Conservation (phyloP, 2,113 vertebrate genomes). For the Gambusia holbrooki region DNA sequence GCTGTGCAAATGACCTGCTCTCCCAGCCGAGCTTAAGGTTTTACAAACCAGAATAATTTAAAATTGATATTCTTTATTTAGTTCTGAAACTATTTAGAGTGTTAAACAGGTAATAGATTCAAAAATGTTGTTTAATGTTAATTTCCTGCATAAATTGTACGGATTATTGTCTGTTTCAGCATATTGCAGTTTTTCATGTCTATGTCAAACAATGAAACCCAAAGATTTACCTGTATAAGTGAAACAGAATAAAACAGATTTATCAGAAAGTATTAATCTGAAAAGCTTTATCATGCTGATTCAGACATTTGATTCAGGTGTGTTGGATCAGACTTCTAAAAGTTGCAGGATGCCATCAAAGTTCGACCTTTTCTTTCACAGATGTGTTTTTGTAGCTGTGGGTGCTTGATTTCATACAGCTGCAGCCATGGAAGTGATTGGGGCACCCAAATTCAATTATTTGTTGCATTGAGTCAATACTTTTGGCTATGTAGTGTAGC, state of each 20-base stretch:
- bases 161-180: not conserved
- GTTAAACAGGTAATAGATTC: not conserved
- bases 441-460: not conserved
- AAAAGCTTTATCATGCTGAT: not conserved
- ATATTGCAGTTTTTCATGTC: not conserved
- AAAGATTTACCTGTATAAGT: too few species aligned
- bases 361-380: not conserved
- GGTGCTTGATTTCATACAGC: not conserved
- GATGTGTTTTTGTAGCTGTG: not conserved
- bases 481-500: not conserved
- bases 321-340: too few species aligned
- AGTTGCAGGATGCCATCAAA: not conserved
- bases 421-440: not conserved
- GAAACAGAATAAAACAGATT: not conserved
- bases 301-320: too few species aligned
- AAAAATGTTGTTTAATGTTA: not conserved
- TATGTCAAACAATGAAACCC: not conserved
- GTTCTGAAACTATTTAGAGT: not conserved
- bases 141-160: not conserved
- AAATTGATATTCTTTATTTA: not conserved
- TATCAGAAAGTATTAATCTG: not conserved
- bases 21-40: not conserved
- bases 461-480: not conserved
- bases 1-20: slow-evolving; percentile 29
- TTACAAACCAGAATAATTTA: not conserved